Evolutionary conservation across 2,888 invertebrate species (phyloP), one percentile per base, ranked within the genome.

Genomic region (Trachelus tabidus): DNA sequence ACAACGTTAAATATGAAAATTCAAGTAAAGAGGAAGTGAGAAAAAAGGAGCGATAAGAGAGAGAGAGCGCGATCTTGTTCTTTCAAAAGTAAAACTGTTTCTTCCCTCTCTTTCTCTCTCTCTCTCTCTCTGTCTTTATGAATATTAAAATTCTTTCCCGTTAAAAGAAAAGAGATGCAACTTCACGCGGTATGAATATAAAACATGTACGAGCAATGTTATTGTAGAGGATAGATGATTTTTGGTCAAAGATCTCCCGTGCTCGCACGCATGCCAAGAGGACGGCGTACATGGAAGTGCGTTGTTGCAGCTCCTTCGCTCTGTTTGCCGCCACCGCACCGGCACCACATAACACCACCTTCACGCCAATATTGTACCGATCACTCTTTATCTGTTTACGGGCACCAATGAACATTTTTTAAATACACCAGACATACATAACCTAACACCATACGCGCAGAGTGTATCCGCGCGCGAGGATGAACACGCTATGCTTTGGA

Each of bases 261-360:
- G 56, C 56, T 56, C 56, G 56, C 56, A 56, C 23, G 56, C 56
- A 56, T 56, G 56, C 56, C 56, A 56, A 56, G 9, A 56, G 56
- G 9, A 56, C 56, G 56, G 56, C 56, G 56, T 56, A 23, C 56
- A 56, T 56, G 56, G 56, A 56, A 56, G 56, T 56, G 56, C 56
- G 56, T 56, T 56, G 56, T 23, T 56, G 56, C 9, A 56, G 23
- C 56, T 56, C 23, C 56, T 56, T 56, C 56, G 56, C 34, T 74
- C 74, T 12, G 37, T 30, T 34, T 35, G 37, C 34, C 74, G 74
- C 76, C 76, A 35, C 74, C 73, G 79, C 76, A 69, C 37, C 34
- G 83, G 85, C 87, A 84, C 87, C 85, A 83, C 88, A 85, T 86
- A 85, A 85, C 84, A 85, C 82, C 81, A 81, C 76, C 71, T 56